These are phyloP conservation scores for Passer montanus DNA, from an alignment of 2,113 vertebrate species.

Conservation along the genomic window DNA sequence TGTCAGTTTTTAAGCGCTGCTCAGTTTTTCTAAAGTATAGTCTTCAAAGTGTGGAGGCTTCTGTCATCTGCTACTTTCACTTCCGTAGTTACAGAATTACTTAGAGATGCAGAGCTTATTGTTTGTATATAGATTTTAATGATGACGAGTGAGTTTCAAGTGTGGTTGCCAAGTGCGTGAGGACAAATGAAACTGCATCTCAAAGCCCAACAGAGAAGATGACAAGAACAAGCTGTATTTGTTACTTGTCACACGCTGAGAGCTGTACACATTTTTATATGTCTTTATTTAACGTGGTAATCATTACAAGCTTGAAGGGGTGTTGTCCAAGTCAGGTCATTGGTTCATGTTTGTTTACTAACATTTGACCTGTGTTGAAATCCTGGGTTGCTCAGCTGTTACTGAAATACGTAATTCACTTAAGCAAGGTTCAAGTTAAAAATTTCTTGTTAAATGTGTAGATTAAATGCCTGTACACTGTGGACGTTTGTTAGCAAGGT, in stretches of 20 bases:
- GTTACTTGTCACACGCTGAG: background rate
- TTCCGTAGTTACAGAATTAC: background rate
- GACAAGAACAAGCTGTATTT: background rate
- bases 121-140: background rate
- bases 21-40: background rate
- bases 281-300: background rate
- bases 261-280: background rate
- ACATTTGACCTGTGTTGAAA: constrained; percentile 30
- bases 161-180: background rate
- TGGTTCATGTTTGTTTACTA: constrained; percentile 34
- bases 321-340: background rate
- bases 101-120: background rate
- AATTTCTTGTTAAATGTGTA: background rate
- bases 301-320: background rate
- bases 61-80: constrained; percentile 32
- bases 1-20: background rate
- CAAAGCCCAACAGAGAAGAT: background rate
- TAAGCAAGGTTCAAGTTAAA: background rate
- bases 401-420: background rate
- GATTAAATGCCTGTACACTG: background rate
- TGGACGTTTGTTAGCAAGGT: background rate
- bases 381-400: background rate
- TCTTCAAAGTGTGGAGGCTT: background rate
- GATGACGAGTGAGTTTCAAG: background rate
- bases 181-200: background rate